Conservation (phyloP, 2,113 vertebrate species). For the Dinomys branickii region DNA sequence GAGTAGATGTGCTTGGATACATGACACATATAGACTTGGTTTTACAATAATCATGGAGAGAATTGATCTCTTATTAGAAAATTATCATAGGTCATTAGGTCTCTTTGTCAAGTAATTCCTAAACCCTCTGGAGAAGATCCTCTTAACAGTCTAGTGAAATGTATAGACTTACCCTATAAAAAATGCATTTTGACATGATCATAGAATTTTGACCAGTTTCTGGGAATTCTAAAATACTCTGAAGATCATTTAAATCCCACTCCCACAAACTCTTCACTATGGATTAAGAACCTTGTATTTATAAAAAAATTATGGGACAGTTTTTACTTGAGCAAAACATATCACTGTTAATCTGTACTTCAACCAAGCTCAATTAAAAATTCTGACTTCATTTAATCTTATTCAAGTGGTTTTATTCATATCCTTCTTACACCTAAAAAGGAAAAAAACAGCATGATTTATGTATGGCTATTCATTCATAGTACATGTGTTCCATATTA, state of each 20-base stretch:
- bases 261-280: neutral
- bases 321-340: neutral
- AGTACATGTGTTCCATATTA: conserved; percentile 44
- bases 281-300: conserved; percentile 12
- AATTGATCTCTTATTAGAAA: conserved; percentile 33
- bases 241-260: neutral
- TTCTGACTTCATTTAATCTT: conserved; percentile 49
- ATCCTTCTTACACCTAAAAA: conserved; percentile 22
- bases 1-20: neutral
- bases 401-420: conserved; percentile 1
- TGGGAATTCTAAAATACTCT: neutral
- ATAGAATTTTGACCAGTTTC: neutral
- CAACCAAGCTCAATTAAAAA: conserved; percentile 47
- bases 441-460: neutral
- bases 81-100: neutral
- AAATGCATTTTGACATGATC: neutral
- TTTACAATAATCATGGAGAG: conserved; percentile 38
- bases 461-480: conserved; percentile 30
- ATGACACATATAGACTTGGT: neutral
- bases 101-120: neutral
- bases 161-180: neutral
- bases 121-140: neutral
- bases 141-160: neutral
- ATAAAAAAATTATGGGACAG: neutral
- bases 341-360: neutral